Evolutionary conservation across 2,888 invertebrate species (phyloP).

Genomic region (Ditula angustiorana): DNA sequence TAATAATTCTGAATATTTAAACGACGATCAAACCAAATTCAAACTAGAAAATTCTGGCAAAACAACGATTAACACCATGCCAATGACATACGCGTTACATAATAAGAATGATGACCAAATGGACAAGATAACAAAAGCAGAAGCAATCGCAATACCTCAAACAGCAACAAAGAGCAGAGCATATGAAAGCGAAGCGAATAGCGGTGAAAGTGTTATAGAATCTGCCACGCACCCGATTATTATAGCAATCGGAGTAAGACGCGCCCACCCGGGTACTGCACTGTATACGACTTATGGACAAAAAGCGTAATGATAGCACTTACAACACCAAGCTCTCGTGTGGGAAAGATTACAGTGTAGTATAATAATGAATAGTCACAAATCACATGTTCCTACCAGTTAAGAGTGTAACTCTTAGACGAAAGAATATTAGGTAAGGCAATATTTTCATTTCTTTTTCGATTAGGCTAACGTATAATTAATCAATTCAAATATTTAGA

Average conservation of each 20-base stretch:
- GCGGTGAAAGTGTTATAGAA: slow-evolving; percentile 76
- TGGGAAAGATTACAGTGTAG: not conserved
- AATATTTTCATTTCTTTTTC: not conserved
- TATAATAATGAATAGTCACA: not conserved
- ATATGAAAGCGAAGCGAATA: slow-evolving; percentile 68
- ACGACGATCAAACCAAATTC: not conserved
- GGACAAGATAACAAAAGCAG: slow-evolving; percentile 39
- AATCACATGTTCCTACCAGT: not conserved
- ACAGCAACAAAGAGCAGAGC: slow-evolving; percentile 52
- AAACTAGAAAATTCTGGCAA: not conserved
- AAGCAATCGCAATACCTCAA: slow-evolving; percentile 42
- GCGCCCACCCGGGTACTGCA: slow-evolving; percentile 38
- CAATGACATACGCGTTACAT: not conserved
- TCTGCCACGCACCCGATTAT: slow-evolving; percentile 68
- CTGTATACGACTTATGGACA: slow-evolving; percentile 19
- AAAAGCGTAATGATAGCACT: slow-evolving; percentile 5
- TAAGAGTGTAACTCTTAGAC: not conserved
- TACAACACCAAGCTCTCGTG: not conserved
- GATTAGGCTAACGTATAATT: not conserved
- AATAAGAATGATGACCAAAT: slow-evolving; percentile 19
- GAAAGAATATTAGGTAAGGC: not conserved
- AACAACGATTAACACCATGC: not conserved
- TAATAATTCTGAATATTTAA: not conserved
- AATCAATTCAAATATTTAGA: not conserved
- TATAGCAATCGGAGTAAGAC: slow-evolving; percentile 75